Evolutionary conservation across 2,888 invertebrate species (phyloP).

Genomic region (Julus scanicus): DNA sequence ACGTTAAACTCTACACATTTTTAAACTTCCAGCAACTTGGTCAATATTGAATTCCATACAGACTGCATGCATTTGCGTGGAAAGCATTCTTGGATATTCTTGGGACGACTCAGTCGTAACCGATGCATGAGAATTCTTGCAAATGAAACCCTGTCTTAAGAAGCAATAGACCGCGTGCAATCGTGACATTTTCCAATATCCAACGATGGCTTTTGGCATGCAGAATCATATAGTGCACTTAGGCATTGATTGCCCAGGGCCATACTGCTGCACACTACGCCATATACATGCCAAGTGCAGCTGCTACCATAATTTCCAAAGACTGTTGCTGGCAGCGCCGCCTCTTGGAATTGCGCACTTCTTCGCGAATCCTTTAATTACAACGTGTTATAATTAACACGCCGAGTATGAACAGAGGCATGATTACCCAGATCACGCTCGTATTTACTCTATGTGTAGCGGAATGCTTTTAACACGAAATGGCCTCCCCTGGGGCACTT

Average conservation of each 20-base stretch:
- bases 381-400: constrained; percentile 39
- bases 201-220: neutral
- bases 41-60: too few relatives aligned
- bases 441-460: neutral
- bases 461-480: constrained; percentile 17
- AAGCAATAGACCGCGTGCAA: neutral
- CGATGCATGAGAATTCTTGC: too few relatives aligned
- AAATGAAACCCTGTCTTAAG: neutral
- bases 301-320: constrained; percentile 2
- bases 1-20: too few relatives aligned
- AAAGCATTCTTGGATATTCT: neutral
- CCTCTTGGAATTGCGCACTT: constrained; percentile 28
- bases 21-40: too few relatives aligned
- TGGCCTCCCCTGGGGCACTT: constrained; percentile 16
- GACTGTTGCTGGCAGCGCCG: constrained; percentile 36
- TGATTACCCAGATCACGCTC: constrained; percentile 21
- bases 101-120: too few relatives aligned
- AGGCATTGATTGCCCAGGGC: neutral
- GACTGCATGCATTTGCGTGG: neutral
- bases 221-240: neutral
- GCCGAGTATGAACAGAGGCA: neutral
- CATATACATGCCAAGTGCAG: constrained; percentile 28
- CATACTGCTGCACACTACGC: neutral
- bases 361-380: constrained; percentile 12
- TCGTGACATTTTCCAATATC: neutral